phyloP scores from a whole-genome alignment of 2,888 invertebrate genomes.

The Nomada goodeniana region DNA sequence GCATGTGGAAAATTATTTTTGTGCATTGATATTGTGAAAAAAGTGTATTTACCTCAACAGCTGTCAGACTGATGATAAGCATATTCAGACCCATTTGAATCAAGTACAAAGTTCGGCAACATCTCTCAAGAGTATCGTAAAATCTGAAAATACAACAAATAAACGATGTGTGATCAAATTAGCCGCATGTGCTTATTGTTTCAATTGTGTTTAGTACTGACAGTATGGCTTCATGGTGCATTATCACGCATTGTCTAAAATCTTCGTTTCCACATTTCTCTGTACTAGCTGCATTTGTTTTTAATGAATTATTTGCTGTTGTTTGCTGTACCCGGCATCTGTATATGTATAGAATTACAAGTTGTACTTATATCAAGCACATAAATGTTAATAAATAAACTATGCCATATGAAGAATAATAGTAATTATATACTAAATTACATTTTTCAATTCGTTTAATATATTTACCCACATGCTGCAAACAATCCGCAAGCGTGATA shows the following conservation, averaged over 20 bases:
- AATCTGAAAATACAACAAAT: slow-evolving; percentile 16
- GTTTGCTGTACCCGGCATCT: slow-evolving; percentile 4
- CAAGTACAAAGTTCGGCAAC: slow-evolving; percentile 4
- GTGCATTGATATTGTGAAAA: background rate
- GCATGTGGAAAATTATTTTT: background rate
- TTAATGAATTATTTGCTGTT: background rate
- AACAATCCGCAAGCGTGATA: slow-evolving; percentile 11
- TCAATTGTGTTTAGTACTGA: background rate
- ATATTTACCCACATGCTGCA: slow-evolving; percentile 7
- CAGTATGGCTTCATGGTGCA: slow-evolving; percentile 13
- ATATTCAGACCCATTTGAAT: slow-evolving; percentile 25
- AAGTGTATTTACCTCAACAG: slow-evolving; percentile 19
- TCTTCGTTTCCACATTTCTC: background rate
- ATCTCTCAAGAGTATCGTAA: background rate
- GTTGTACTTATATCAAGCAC: no score
- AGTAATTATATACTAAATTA: background rate
- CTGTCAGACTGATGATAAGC: slow-evolving; percentile 10
- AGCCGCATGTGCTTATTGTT: background rate
- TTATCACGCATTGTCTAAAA: slow-evolving; percentile 9
- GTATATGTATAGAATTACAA: no score
- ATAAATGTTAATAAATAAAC: background rate
- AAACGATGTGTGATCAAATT: background rate
- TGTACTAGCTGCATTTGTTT: background rate
- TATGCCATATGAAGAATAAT: background rate
- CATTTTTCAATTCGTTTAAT: background rate